Base-by-base conservation (phyloP, 2,113 vertebrate species). In the Pagrus major region DNA sequence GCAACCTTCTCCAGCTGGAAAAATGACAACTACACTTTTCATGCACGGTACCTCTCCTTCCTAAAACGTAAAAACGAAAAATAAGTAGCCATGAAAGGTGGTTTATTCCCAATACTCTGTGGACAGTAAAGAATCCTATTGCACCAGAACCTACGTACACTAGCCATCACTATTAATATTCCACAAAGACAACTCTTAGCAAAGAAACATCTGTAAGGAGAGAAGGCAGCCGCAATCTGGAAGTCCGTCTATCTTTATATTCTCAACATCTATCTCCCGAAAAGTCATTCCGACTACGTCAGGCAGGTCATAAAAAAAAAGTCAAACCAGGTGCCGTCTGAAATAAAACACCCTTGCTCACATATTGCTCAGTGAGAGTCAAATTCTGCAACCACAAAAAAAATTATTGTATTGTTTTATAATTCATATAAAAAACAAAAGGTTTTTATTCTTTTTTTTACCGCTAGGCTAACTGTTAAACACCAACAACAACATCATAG, bases 91-190 rank as follows among this genome's bases (percentile, higher is more conserved):
- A 72, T 64, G 52, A 89, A 63, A 84, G 69, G 86, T 71, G 76
- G 59, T 90, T 88, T 76, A 72, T 87, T 88, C 78, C 78, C 82
- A 83, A 86, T 56, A 77, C 71, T 87, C 65, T 81, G 77, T 82
- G 79, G 71, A 91, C 86, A 86, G 54, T 71, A 76, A 78, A 86
- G 66, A 84, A 80, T 76, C 71, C 81, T 89, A 93, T 86, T 92
- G 92, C 88, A 90, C 90, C 90, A 84, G 84, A 91, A 89, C 37
- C 65, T 87, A 89, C 67, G 23, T 91, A 87, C 89, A 87, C 77
- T 87, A 91, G 76, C 69, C 65, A 54, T 79, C 78, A 87, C 81
- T 76, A 88, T 86, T 85, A 90, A 84, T 86, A 88, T 80, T 90
- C 77, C 79, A 89, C 71, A 84, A 85, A 78, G 41, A 87, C 71